Percentiles rank a stretch among this genome's conserved stretches.
phyloP scores from a whole-genome alignment of 2,113 vertebrate species.

The Pungitius pungitius region DNA sequence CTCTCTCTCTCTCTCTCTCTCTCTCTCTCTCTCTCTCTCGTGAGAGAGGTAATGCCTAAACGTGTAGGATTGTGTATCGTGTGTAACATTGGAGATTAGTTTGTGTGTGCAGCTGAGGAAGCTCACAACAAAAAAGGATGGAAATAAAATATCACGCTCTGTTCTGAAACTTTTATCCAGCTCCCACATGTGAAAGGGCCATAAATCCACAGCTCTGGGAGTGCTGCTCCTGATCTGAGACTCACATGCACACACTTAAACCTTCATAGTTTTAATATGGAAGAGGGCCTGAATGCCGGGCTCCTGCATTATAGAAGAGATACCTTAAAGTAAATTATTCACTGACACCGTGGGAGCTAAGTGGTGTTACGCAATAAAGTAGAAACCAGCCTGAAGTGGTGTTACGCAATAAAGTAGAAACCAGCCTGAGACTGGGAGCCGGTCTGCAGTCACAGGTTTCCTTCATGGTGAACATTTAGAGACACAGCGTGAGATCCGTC shows the following conservation, averaged over 20 bases:
- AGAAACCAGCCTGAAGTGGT: slow-evolving; percentile 49
- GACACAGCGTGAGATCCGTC: neutral
- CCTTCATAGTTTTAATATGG: slow-evolving; percentile 45
- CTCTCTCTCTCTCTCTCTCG: too few species aligned
- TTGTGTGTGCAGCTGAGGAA: slow-evolving; percentile 12
- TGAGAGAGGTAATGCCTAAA: neutral
- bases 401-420: slow-evolving; percentile 55
- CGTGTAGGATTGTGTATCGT: neutral
- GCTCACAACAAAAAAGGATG: slow-evolving; percentile 13
- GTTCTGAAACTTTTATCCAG: slow-evolving; percentile 49
- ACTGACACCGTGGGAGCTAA: slow-evolving; percentile 63
- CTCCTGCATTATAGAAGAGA: slow-evolving; percentile 73
- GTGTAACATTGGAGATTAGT: neutral
- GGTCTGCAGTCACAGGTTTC: slow-evolving; percentile 32
- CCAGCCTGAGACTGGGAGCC: slow-evolving; percentile 21
- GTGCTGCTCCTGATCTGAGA: slow-evolving; percentile 31
- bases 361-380: slow-evolving; percentile 62
- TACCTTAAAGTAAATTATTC: slow-evolving; percentile 75
- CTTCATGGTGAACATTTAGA: slow-evolving; percentile 8
- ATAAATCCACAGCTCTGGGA: slow-evolving; percentile 49
- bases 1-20: too few species aligned
- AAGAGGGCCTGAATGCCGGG: slow-evolving; percentile 38
- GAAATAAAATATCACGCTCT: slow-evolving; percentile 50
- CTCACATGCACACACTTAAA: slow-evolving; percentile 11
- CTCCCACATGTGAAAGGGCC: slow-evolving; percentile 30